Conservation (phyloP, 2,888 invertebrate genomes). For the Amphiduros pacificus region DNA sequence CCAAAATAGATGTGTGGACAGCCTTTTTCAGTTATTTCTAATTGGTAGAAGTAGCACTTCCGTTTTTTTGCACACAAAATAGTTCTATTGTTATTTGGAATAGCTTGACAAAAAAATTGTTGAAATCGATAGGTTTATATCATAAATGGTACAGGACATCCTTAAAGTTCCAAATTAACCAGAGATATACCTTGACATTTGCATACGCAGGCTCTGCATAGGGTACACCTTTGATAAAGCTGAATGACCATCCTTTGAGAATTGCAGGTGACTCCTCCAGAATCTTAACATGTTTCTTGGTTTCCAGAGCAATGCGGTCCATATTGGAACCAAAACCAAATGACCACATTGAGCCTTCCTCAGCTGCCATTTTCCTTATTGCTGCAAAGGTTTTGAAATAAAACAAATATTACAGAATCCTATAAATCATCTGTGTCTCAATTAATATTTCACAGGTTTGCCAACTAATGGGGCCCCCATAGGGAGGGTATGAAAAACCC, state of each 20-base stretch:
- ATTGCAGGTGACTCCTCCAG: neutral
- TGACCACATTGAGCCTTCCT: conserved; percentile 2
- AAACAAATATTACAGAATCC: neutral
- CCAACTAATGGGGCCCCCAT: no score
- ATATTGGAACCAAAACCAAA: conserved; percentile 14
- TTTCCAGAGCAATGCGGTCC: conserved; percentile 1
- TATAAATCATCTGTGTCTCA: neutral
- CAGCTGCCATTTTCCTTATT: conserved; percentile 1
- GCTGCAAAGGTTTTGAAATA: neutral
- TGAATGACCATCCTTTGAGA: conserved; percentile 6
- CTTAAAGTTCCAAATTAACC: no score
- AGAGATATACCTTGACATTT: neutral
- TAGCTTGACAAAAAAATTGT: no score
- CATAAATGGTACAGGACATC: no score
- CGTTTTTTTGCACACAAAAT: no score
- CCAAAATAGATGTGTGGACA: no score
- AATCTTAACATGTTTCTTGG: conserved; percentile 6
- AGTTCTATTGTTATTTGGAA: no score
- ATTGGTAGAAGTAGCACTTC: no score
- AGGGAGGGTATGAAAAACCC: no score
- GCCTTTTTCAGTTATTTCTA: no score
- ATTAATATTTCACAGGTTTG: neutral
- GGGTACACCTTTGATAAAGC: neutral
- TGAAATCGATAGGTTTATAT: no score
- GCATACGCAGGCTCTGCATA: conserved; percentile 7